Evolutionary conservation across 1,140 invertebrate genomes (phyloP).

Genomic region (Mamestra configurata): DNA sequence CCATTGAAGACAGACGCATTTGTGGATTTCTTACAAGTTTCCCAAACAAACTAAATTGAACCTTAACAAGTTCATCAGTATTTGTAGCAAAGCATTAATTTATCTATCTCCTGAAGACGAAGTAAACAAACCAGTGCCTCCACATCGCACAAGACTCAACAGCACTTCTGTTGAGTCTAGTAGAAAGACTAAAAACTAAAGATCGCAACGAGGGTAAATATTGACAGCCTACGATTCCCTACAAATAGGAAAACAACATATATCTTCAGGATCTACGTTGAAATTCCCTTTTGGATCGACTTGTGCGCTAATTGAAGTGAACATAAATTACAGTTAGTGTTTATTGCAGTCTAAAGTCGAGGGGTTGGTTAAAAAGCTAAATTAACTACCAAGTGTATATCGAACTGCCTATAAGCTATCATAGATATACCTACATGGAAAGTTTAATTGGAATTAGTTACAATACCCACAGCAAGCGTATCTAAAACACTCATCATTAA

Average conservation of each 20-base stretch:
- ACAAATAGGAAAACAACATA: slow-evolving; percentile 9
- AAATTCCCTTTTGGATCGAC: not conserved
- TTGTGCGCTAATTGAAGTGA: not conserved
- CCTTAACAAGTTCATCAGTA: too few relatives aligned
- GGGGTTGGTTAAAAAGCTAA: not conserved
- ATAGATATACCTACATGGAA: too few relatives aligned
- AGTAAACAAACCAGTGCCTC: too few relatives aligned
- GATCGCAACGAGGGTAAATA: slow-evolving; percentile 10
- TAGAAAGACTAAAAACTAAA: slow-evolving; percentile 7
- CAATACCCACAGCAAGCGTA: not conserved
- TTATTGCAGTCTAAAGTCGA: not conserved
- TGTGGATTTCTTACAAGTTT: too few relatives aligned
- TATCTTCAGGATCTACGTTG: not conserved
- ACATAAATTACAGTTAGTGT: not conserved
- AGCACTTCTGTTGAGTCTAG: too few relatives aligned
- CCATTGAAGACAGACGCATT: too few relatives aligned
- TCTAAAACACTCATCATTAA: not conserved
- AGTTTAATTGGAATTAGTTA: not conserved
- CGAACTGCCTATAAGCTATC: too few relatives aligned
- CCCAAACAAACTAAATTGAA: too few relatives aligned
- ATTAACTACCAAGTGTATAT: too few relatives aligned
- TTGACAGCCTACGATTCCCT: slow-evolving; percentile 7
- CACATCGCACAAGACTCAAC: not conserved
- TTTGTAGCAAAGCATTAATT: not conserved
- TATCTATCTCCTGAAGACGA: too few relatives aligned